phyloP scores from a whole-genome alignment of 2,888 invertebrate genomes.

The Heliconius cydno region DNA sequence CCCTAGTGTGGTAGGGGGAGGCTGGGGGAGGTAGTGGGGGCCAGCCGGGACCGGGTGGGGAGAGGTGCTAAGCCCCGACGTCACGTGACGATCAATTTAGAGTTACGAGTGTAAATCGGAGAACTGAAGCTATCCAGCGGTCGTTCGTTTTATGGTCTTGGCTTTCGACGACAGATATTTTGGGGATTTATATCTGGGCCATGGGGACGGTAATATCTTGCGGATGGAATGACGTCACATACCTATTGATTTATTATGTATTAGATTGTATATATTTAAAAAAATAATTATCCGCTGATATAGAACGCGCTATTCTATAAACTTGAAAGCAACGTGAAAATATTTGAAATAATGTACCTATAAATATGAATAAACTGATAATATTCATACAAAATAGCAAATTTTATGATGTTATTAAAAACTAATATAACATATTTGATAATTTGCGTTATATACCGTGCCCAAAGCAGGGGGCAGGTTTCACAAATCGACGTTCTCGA shows the following conservation, averaged over 20 bases:
- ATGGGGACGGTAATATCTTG: slow-evolving; percentile 12
- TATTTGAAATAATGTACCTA: too few species aligned
- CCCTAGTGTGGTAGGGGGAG: slow-evolving; percentile 41
- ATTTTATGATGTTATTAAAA: not conserved
- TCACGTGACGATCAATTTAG: slow-evolving; percentile 66
- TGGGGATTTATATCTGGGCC: slow-evolving; percentile 27
- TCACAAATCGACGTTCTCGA: slow-evolving; percentile 32
- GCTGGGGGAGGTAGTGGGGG: slow-evolving; percentile 33
- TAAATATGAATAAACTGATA: not conserved
- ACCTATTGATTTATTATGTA: slow-evolving; percentile 10
- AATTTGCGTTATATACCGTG: slow-evolving; percentile 11
- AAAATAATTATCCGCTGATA: too few species aligned
- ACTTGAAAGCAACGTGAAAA: too few species aligned
- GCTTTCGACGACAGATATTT: slow-evolving; percentile 41
- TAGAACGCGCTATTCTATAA: too few species aligned
- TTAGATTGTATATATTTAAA: too few species aligned
- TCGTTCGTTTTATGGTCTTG: slow-evolving; percentile 43
- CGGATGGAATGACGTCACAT: slow-evolving; percentile 17
- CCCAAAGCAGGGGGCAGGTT: slow-evolving; percentile 1
- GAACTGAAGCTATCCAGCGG: slow-evolving; percentile 46
- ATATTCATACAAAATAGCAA: not conserved
- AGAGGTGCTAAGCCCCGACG: slow-evolving; percentile 55
- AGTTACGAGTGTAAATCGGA: slow-evolving; percentile 60
- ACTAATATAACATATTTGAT: not conserved
- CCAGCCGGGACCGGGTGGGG: slow-evolving; percentile 40